These are phyloP conservation scores for Ellobius talpinus DNA, from an alignment of 2,113 vertebrate genomes.

Conservation along the genomic window DNA sequence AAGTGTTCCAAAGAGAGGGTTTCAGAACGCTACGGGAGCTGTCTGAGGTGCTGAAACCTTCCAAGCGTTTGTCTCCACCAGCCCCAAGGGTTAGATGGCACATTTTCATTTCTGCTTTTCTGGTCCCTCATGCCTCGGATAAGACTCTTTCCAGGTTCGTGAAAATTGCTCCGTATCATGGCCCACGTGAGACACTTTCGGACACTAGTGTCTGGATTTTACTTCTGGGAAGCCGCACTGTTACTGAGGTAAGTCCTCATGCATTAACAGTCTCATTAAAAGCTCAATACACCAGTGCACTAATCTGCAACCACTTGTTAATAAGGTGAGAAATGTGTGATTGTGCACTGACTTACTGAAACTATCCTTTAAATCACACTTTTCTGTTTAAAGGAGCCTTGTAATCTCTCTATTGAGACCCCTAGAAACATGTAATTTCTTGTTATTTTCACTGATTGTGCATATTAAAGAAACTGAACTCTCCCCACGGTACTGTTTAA, in stretches of 20 bases:
- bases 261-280: constrained; percentile 8
- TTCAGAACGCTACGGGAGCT: constrained; percentile 58
- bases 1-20: not conserved
- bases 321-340: not conserved
- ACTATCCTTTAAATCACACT: not conserved
- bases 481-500: not conserved
- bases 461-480: constrained; percentile 4
- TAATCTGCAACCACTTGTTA: constrained; percentile 70
- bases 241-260: constrained; percentile 88
- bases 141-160: constrained; percentile 52
- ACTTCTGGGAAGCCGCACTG: constrained; percentile 89
- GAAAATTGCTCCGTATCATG: constrained; percentile 79
- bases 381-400: not conserved
- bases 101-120: not conserved
- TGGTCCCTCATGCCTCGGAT: constrained; percentile 67
- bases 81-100: not conserved
- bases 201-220: constrained; percentile 88
- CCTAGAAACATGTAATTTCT: not conserved
- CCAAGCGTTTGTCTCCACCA: not conserved
- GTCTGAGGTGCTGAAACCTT: constrained; percentile 81
- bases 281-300: not conserved
- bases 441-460: constrained; percentile 36
- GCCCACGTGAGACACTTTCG: constrained; percentile 84
- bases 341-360: not conserved
- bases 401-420: not conserved